phyloP scores from a whole-genome alignment of 2,888 invertebrate species.

The Abrostola tripartita region DNA sequence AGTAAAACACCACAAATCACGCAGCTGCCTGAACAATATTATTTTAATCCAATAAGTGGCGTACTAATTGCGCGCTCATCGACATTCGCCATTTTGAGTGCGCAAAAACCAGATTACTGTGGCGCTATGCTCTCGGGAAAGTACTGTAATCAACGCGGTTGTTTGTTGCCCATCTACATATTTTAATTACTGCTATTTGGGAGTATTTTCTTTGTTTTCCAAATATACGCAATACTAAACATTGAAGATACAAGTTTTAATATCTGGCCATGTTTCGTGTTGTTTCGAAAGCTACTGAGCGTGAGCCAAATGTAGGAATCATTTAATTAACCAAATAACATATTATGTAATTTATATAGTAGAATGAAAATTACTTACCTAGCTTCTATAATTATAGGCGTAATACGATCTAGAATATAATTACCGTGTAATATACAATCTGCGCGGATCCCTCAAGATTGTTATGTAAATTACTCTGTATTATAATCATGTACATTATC shows the following conservation, averaged over 20 bases:
- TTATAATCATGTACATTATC: background rate
- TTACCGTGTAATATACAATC: background rate
- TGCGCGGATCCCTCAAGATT: background rate
- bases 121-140: slow-evolving; percentile 20
- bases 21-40: slow-evolving; percentile 3
- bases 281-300: no score
- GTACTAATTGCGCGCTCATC: slow-evolving; percentile 39
- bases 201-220: background rate
- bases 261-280: no score
- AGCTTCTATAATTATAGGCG: no score
- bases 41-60: slow-evolving; percentile 34
- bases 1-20: background rate
- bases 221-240: background rate
- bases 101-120: slow-evolving; percentile 41
- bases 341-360: no score
- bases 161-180: background rate
- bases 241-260: no score
- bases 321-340: no score
- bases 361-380: no score
- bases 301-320: no score
- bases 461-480: slow-evolving; percentile 2
- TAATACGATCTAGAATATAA: background rate
- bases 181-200: background rate
- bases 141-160: slow-evolving; percentile 23
- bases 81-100: slow-evolving; percentile 44